These are phyloP conservation scores for Ameiurus melas DNA, from an alignment of 2,113 vertebrate genomes.

Conservation along the genomic window DNA sequence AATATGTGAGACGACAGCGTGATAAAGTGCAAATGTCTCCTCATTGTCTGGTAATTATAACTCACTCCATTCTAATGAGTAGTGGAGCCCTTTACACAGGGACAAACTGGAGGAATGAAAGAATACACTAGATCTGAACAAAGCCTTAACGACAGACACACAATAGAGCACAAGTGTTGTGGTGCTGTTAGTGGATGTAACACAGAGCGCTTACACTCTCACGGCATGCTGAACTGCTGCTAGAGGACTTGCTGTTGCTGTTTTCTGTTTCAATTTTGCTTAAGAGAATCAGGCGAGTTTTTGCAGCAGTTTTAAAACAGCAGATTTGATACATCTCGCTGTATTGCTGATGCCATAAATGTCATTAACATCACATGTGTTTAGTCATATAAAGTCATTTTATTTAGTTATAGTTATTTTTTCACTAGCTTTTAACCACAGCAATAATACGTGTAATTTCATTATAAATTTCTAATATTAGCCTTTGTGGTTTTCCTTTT, in stretches of 20 bases:
- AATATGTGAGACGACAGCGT: conserved; percentile 45
- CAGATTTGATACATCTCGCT: neutral
- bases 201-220: conserved; percentile 9
- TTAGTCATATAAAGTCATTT: neutral
- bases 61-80: conserved; percentile 49
- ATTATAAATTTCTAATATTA: neutral
- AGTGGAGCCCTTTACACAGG: conserved; percentile 34
- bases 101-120: conserved; percentile 18
- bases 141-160: conserved; percentile 41
- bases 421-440: neutral
- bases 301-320: neutral
- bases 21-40: conserved; percentile 56
- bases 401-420: neutral
- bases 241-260: neutral
- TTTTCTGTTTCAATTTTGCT: conserved; percentile 8
- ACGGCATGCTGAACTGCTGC: conserved; percentile 13
- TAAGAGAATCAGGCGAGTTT: neutral
- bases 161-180: conserved; percentile 36
- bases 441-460: neutral
- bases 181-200: conserved; percentile 35
- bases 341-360: neutral
- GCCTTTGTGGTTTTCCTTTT: neutral
- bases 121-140: conserved; percentile 42
- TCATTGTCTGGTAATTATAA: conserved; percentile 59
- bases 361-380: neutral